Evolutionary conservation across 92 coral and sea anemone species (phyloP).

Genomic region (Meandrina meandrites): DNA sequence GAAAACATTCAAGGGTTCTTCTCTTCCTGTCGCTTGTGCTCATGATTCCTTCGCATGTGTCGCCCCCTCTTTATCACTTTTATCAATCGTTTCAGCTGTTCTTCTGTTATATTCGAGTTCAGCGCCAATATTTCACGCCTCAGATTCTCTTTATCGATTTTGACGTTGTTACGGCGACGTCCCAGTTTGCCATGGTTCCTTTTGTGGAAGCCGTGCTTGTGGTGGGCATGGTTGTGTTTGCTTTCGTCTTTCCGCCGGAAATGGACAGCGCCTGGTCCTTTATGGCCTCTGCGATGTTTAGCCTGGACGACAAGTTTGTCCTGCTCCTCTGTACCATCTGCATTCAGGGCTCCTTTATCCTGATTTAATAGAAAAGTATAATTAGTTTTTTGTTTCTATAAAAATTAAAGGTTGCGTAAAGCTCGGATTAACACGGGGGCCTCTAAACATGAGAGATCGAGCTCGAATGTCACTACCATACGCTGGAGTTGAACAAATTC

Average conservation of each 20-base stretch:
- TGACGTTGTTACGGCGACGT: neutral
- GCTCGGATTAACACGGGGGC: no score
- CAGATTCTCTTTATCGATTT: neutral
- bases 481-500: no score
- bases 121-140: neutral
- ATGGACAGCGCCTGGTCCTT: neutral
- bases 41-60: neutral
- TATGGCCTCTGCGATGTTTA: conserved; percentile 11
- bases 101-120: neutral
- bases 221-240: neutral
- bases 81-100: neutral
- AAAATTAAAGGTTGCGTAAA: no score
- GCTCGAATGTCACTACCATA: no score
- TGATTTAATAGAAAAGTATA: neutral
- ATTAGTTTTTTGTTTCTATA: neutral
- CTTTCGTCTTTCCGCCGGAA: neutral
- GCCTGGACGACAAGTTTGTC: neutral
- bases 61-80: neutral
- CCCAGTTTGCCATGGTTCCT: neutral
- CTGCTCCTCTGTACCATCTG: neutral
- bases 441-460: no score
- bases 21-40: neutral
- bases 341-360: neutral
- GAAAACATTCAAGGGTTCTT: neutral
- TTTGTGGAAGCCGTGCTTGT: conserved; percentile 1